phyloP scores from a whole-genome alignment of 1,140 invertebrate species.

The Andrena cerasifolii region DNA sequence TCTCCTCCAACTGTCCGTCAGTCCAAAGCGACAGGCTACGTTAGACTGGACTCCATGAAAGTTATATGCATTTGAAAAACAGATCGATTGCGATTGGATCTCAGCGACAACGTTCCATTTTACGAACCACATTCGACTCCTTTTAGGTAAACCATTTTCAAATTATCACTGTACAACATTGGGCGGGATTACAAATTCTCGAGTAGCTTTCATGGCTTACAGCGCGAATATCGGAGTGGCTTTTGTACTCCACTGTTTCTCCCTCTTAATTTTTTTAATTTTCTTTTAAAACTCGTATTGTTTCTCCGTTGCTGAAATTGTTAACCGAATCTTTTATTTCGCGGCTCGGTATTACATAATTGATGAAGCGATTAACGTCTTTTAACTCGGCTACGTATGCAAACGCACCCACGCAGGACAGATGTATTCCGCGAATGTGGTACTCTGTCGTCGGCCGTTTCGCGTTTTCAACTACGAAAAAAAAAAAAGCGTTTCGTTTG shows the following conservation, averaged over 20 bases:
- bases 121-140: neutral
- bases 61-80: neutral
- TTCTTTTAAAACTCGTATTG: neutral
- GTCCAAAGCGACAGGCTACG: neutral
- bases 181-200: neutral
- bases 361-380: constrained; percentile 3
- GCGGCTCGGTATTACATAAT: neutral
- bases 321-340: neutral
- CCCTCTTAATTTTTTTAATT: too few relatives aligned
- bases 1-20: neutral
- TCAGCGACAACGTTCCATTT: neutral
- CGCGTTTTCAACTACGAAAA: neutral
- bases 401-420: too few relatives aligned
- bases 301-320: neutral
- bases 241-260: neutral
- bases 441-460: neutral
- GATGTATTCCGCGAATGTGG: neutral
- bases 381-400: neutral
- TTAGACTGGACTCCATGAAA: neutral
- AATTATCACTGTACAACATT: neutral
- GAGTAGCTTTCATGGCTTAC: neutral
- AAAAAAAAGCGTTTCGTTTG: neutral
- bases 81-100: constrained; percentile 12
- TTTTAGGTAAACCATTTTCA: neutral
- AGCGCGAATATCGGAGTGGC: neutral